Conservation (phyloP, 2,888 invertebrate species). For the Nephrotoma appendiculata region DNA sequence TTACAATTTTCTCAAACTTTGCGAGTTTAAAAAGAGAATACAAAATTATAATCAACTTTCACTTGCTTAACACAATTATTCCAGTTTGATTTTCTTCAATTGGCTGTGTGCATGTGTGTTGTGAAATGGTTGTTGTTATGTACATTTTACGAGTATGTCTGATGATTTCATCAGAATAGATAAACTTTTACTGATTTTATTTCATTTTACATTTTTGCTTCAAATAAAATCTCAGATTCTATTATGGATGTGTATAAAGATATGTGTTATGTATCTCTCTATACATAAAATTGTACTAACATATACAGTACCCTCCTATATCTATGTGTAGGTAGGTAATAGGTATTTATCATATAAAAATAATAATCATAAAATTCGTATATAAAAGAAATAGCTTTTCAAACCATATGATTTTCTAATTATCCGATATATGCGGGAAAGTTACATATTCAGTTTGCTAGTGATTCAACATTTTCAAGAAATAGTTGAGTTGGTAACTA, state of each 20-base stretch:
- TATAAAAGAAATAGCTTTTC: background rate
- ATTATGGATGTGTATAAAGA: background rate
- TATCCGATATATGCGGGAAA: background rate
- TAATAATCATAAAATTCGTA: background rate
- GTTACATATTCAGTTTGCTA: background rate
- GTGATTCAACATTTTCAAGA: background rate
- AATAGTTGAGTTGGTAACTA: background rate
- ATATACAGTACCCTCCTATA: background rate
- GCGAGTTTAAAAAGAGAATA: background rate
- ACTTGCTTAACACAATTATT: background rate
- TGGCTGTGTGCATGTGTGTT: background rate
- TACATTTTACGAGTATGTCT: background rate
- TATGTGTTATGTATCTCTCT: background rate
- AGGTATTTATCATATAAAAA: background rate
- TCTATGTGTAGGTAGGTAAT: background rate
- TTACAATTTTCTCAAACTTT: background rate
- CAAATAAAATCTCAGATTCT: background rate
- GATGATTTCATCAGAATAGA: background rate
- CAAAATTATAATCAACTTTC: background rate
- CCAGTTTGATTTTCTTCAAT: background rate
- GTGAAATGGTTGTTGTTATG: background rate
- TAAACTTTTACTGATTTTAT: background rate
- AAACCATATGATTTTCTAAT: background rate
- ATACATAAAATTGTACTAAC: too few relatives aligned
- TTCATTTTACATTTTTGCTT: background rate